Evolutionary conservation across 1,140 invertebrate genomes (phyloP).

Genomic region (Temnothorax nylanderi): DNA sequence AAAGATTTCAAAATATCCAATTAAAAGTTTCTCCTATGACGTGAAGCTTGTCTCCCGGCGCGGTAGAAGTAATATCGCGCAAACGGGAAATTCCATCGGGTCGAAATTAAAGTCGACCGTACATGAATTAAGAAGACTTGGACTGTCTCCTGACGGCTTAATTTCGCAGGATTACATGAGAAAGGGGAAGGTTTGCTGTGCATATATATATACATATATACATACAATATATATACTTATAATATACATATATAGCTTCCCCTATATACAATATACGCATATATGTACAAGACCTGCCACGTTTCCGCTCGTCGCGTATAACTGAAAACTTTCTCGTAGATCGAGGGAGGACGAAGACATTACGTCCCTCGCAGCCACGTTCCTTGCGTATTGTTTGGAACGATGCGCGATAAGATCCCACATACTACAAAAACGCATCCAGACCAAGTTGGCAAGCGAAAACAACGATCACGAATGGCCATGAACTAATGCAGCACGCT

Average conservation of each 20-base stretch:
- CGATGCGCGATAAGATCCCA: neutral
- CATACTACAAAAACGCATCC: neutral
- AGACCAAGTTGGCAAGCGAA: too few species aligned
- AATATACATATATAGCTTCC: neutral
- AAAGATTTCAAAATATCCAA: slow-evolving; percentile 60
- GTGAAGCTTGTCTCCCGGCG: slow-evolving; percentile 12
- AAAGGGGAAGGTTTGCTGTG: neutral
- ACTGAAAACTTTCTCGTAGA: slow-evolving; percentile 26
- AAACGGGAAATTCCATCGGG: slow-evolving; percentile 16
- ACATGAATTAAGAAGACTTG: slow-evolving; percentile 62
- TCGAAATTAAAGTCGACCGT: slow-evolving; percentile 47
- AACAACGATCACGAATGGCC: neutral
- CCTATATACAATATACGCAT: neutral
- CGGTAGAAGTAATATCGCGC: slow-evolving; percentile 51
- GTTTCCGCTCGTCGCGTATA: slow-evolving; percentile 10
- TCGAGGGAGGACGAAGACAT: neutral
- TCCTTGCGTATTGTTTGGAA: neutral
- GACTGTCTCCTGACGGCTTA: slow-evolving; percentile 46
- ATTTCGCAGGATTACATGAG: slow-evolving; percentile 53
- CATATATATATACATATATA: neutral
- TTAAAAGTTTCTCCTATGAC: slow-evolving; percentile 57
- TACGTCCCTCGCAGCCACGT: slow-evolving; percentile 4
- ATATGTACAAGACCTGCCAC: neutral
- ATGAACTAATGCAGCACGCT: neutral
- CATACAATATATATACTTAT: neutral